phyloP scores from a whole-genome alignment of 2,113 vertebrate species.

The Bufo gargarizans region DNA sequence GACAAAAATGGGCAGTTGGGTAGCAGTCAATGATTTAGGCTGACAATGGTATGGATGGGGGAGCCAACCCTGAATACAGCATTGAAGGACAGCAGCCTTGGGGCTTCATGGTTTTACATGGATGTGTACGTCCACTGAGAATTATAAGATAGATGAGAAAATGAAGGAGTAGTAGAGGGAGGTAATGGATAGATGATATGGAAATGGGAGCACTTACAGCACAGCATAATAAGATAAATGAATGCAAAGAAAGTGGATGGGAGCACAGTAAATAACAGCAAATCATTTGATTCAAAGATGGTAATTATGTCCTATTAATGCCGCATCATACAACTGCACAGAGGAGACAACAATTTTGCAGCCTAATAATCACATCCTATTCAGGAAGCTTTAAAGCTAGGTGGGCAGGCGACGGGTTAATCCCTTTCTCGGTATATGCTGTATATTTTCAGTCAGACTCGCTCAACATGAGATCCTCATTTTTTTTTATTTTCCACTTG shows the following conservation, averaged over 20 bases:
- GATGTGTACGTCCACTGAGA: background rate
- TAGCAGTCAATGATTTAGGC: too few species aligned
- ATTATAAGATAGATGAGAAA: background rate
- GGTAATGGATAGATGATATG: background rate
- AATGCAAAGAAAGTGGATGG: background rate
- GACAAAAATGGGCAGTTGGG: too few species aligned
- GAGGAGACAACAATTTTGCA: background rate
- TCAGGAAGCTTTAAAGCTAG: background rate
- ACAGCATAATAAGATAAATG: background rate
- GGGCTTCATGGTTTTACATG: background rate
- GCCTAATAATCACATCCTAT: background rate
- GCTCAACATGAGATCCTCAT: slow-evolving; percentile 54
- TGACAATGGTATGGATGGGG: background rate
- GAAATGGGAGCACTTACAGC: background rate
- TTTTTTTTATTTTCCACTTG: slow-evolving; percentile 55
- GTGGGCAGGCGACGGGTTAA: slow-evolving; percentile 32
- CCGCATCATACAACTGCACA: background rate
- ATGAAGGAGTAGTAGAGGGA: background rate
- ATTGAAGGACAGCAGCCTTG: background rate
- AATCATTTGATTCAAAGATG: background rate
- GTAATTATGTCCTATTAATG: slow-evolving; percentile 8
- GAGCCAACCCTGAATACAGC: background rate
- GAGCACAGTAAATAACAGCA: background rate
- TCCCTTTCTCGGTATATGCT: slow-evolving; percentile 38
- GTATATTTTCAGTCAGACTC: slow-evolving; percentile 50